A percentile compares a stretch with the other conserved stretches of the same genome.
phyloP scores from a whole-genome alignment of 2,113 vertebrate genomes.

The Cololabis saira region DNA sequence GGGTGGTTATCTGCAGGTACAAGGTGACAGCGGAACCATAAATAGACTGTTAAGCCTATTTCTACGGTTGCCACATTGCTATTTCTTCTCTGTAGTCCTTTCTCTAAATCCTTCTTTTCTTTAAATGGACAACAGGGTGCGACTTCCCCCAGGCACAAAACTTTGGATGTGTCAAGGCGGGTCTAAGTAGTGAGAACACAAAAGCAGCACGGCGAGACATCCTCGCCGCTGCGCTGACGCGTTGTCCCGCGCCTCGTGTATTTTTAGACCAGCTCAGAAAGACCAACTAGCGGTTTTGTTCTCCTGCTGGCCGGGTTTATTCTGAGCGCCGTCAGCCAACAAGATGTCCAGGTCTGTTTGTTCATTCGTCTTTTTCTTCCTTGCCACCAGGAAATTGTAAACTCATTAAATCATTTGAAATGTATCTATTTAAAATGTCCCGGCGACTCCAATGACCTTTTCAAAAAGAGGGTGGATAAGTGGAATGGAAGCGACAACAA shows the following conservation, averaged over 20 bases:
- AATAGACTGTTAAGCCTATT: conserved; percentile 31
- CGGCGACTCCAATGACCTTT: too few species aligned
- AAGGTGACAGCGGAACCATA: conserved; percentile 39
- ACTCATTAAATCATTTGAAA: too few species aligned
- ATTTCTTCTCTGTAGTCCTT: conserved; percentile 5
- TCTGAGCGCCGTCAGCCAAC: too few species aligned
- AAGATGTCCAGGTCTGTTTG: too few species aligned
- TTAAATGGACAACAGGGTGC: conserved; percentile 44
- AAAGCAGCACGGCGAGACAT: conserved; percentile 17
- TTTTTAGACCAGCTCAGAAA: conserved; percentile 32
- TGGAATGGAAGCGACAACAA: too few species aligned
- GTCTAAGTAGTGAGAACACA: conserved; percentile 13
- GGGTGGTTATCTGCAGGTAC: conserved; percentile 35
- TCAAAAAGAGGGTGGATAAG: too few species aligned
- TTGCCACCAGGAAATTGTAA: too few species aligned
- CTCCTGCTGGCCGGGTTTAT: conserved; percentile 1
- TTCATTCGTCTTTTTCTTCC: too few species aligned
- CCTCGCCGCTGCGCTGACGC: conserved; percentile 22
- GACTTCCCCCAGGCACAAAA: conserved; percentile 26
- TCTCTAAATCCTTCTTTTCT: conserved; percentile 25
- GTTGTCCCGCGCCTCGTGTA: conserved; percentile 18
- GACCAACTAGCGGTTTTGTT: conserved; percentile 19
- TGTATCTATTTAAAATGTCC: too few species aligned
- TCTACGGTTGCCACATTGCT: conserved; percentile 26
- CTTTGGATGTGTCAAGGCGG: conserved; percentile 13